phyloP scores from a whole-genome alignment of 2,797 vertebrate species.

The Glossophaga mutica region DNA sequence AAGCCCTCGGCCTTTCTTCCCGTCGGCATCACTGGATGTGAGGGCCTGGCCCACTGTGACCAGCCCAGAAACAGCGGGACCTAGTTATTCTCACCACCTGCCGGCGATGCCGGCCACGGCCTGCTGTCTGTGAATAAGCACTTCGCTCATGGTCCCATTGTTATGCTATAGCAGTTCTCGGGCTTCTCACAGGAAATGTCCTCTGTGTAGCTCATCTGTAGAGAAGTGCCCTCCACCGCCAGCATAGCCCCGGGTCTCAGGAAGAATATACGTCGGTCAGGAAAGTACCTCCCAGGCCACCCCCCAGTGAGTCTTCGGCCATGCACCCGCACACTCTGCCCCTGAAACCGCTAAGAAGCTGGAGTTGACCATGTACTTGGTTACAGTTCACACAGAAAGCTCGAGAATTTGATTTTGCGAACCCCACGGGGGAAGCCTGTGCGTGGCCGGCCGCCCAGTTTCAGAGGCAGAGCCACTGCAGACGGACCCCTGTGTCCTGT shows the following conservation, averaged over 20 bases:
- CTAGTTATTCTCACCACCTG: not conserved
- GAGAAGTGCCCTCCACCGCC: not conserved
- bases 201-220: not conserved
- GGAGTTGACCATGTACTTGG: not conserved
- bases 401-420: not conserved
- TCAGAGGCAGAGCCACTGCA: not conserved
- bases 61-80: not conserved
- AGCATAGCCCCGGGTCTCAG: not conserved
- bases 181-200: not conserved
- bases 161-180: not conserved
- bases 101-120: not conserved
- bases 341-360: not conserved
- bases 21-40: not conserved
- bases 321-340: not conserved
- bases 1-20: not conserved
- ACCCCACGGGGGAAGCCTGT: fast-evolving
- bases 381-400: not conserved
- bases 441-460: not conserved
- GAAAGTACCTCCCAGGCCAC: not conserved
- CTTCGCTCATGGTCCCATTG: not conserved
- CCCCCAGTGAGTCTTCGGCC: not conserved
- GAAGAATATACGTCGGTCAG: not conserved
- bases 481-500: not conserved
- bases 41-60: not conserved
- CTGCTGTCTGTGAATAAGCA: not conserved